These are phyloP conservation scores for Calidris pygmaea DNA, from an alignment of 2,113 vertebrate species.

Conservation along the genomic window DNA sequence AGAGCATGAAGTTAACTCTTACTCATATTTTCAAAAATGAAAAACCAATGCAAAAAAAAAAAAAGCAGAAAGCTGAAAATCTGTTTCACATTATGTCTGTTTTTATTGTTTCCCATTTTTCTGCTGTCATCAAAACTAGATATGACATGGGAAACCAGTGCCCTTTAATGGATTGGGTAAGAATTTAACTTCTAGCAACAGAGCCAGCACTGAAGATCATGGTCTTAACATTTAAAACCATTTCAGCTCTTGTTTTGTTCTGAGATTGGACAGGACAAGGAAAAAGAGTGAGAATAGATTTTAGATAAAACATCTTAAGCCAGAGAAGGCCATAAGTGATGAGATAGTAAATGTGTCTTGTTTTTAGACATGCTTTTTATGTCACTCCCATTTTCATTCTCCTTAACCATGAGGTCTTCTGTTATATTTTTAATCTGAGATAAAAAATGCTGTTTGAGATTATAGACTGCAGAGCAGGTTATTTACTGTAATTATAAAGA, in stretches of 20 bases:
- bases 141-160: constrained; percentile 51
- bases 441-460: not conserved
- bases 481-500: not conserved
- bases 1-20: not conserved
- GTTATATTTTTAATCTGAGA: not conserved
- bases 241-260: constrained; percentile 22
- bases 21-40: not conserved
- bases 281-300: not conserved
- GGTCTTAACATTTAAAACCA: constrained; percentile 12
- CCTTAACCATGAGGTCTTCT: not conserved
- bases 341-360: not conserved
- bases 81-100: constrained; percentile 49
- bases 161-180: constrained; percentile 42
- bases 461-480: not conserved
- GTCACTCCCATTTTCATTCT: not conserved
- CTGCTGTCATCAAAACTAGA: constrained; percentile 50
- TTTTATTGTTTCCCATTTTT: constrained; percentile 51
- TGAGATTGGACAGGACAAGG: not conserved
- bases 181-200: not conserved
- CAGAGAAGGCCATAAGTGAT: not conserved
- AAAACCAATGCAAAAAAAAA: not conserved
- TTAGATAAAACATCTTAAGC: not conserved
- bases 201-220: not conserved
- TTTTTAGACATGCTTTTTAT: not conserved
- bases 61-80: constrained; percentile 18